phyloP scores from a whole-genome alignment of 2,888 invertebrate species.

The Hecatera dysodea region DNA sequence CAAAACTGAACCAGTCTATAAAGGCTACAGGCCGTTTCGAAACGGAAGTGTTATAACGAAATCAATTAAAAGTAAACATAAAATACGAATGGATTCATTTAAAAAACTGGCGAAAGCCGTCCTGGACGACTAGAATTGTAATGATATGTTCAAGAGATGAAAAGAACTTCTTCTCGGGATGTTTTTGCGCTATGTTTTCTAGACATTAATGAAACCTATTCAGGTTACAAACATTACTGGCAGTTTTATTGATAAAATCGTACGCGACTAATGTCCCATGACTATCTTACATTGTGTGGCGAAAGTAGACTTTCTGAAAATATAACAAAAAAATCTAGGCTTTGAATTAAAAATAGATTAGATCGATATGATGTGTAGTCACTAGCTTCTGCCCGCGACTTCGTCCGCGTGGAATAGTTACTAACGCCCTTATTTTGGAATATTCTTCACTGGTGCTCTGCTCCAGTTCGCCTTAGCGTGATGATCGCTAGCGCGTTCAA shows the following conservation, averaged over 20 bases:
- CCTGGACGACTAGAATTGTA: neutral
- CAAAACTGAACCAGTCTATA: neutral
- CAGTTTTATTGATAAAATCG: slow-evolving; percentile 18
- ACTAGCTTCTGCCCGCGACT: too few species aligned
- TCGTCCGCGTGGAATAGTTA: too few species aligned
- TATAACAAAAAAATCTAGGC: slow-evolving; percentile 9
- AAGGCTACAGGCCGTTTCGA: neutral
- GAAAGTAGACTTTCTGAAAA: slow-evolving; percentile 39
- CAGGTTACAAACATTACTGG: slow-evolving; percentile 22
- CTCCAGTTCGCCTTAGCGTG: too few species aligned
- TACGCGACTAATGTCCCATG: slow-evolving; percentile 8
- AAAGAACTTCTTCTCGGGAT: neutral
- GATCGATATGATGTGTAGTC: neutral
- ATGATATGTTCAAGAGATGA: slow-evolving; percentile 7
- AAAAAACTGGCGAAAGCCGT: slow-evolving; percentile 1
- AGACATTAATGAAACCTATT: slow-evolving; percentile 24
- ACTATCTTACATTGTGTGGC: slow-evolving; percentile 1
- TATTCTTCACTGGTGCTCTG: too few species aligned
- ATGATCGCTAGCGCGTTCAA: too few species aligned
- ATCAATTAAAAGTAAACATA: neutral
- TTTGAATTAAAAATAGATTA: slow-evolving; percentile 3
- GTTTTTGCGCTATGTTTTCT: slow-evolving; percentile 22
- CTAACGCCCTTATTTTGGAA: too few species aligned
- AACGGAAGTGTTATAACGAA: neutral
- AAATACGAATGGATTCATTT: neutral